These are phyloP conservation scores for Caenorhabditis virilis DNA, from an alignment of 2,888 invertebrate species.

Conservation along the genomic window DNA sequence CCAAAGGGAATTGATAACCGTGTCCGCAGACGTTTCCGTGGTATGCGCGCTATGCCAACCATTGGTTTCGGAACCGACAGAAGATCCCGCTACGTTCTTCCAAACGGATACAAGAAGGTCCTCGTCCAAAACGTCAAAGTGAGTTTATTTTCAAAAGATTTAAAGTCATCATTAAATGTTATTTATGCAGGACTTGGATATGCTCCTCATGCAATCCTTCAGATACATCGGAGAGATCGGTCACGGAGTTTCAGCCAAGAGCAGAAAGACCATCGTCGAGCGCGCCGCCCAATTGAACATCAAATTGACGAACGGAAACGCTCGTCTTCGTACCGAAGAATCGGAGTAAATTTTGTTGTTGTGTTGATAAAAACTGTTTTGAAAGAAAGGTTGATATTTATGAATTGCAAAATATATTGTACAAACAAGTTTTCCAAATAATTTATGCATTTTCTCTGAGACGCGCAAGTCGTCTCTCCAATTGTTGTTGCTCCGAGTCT, in stretches of 20 bases:
- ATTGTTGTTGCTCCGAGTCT: conserved; percentile 15
- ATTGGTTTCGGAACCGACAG: conserved; percentile 97
- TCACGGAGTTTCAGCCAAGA: conserved; percentile 95
- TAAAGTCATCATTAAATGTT: not conserved
- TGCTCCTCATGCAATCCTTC: conserved; percentile 97
- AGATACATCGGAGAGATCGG: conserved; percentile 97
- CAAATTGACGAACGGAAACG: conserved; percentile 92
- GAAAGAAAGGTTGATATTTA: conserved; percentile 65
- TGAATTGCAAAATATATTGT: conserved; percentile 3
- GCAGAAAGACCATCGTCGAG: conserved; percentile 92
- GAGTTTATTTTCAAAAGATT: no score
- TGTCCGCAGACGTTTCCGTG: conserved; percentile 97
- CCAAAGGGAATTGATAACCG: conserved; percentile 99
- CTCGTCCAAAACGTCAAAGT: conserved; percentile 85
- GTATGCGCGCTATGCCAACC: conserved; percentile 96
- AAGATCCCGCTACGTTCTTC: conserved; percentile 92
- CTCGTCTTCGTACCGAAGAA: conserved; percentile 95
- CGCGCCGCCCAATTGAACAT: conserved; percentile 87
- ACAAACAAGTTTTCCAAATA: not conserved
- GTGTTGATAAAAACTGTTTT: conserved; percentile 55
- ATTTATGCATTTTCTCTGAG: conserved; percentile 27
- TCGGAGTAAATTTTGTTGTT: conserved; percentile 80
- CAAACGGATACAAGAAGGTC: conserved; percentile 96
- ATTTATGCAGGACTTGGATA: conserved; percentile 84
- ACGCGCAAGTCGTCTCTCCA: conserved; percentile 25